Base-by-base conservation (phyloP, 2,888 invertebrate species). In the Apodemia mormo region DNA sequence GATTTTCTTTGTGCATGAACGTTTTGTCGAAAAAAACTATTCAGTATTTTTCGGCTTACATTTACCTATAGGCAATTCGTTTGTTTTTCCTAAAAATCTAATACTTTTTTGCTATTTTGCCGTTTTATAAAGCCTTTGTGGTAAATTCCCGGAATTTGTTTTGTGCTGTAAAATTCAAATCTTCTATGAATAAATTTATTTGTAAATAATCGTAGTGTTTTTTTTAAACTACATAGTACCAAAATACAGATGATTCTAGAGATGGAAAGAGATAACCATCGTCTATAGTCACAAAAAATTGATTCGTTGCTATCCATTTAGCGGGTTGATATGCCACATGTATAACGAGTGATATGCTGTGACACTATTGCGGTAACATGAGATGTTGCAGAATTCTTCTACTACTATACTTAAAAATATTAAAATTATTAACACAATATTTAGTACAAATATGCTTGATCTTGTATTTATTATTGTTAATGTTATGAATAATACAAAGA, bases 1-100 rank as follows among this genome's bases (percentile, higher is more conserved):
- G 64, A 37, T 64, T 61, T 64, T 64, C 37, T 64, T 64, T 64
- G 64, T 37, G n/a, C 33, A 64, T 64, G 64, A 64, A 64, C 37
- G 37, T 37, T 33, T 64, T 37, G n/a, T n/a, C 64, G 3, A 30
- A 33, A 64, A 64, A 37, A 64, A 37, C 64, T 64, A 61, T 37
- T 61, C 61, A 37, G n/a, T 61, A 61, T 61, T 61, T 61, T 33
- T 33, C 33, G 30, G 12, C 61, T 61, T 14, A 61, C 33, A 14
- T 33, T 61, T 30, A 33, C 12, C 33, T 61, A 33, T 33, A 6
- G 58, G 6, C 30, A 61, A 33, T 30, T 33, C 33, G 30, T 61
- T 61, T 40, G 40, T 58, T 61, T 61, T 61, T 12, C 8, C 29
- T 30, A 61, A 61, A 30, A 30, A 5, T 33, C 33, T 58, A 29